These are phyloP conservation scores for Alouatta palliata DNA, from an alignment of 2,113 vertebrate species.

Conservation along the genomic window DNA sequence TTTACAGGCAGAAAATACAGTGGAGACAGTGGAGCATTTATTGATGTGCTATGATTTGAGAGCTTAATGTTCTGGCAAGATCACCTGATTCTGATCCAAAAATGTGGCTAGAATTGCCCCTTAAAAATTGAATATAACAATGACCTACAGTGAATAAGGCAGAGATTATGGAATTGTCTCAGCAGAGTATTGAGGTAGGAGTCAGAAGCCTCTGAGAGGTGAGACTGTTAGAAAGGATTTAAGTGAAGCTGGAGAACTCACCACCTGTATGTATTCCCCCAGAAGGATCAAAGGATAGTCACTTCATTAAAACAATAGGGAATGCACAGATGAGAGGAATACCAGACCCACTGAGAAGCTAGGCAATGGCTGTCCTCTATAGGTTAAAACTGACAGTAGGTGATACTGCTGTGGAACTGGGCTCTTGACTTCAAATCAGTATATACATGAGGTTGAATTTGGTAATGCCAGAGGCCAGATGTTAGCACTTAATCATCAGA, in stretches of 20 bases:
- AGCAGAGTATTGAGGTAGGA: background rate
- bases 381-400: background rate
- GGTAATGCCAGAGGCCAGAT: background rate
- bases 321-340: background rate
- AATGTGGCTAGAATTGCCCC: background rate
- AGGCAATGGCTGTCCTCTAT: background rate
- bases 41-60: background rate
- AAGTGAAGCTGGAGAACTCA: background rate
- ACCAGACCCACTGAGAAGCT: background rate
- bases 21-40: background rate
- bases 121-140: background rate
- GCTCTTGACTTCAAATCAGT: background rate
- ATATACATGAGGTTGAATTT: background rate
- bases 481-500: background rate
- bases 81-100: background rate
- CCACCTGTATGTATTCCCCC: background rate
- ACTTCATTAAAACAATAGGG: background rate
- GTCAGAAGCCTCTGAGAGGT: background rate
- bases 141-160: background rate
- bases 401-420: background rate
- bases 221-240: background rate
- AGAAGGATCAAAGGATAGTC: background rate
- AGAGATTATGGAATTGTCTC: background rate
- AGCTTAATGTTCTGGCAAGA: background rate
- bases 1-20: constrained; percentile 10